These are phyloP conservation scores for Spodoptera frugiperda DNA, from an alignment of 1,140 invertebrate species.

Conservation along the genomic window DNA sequence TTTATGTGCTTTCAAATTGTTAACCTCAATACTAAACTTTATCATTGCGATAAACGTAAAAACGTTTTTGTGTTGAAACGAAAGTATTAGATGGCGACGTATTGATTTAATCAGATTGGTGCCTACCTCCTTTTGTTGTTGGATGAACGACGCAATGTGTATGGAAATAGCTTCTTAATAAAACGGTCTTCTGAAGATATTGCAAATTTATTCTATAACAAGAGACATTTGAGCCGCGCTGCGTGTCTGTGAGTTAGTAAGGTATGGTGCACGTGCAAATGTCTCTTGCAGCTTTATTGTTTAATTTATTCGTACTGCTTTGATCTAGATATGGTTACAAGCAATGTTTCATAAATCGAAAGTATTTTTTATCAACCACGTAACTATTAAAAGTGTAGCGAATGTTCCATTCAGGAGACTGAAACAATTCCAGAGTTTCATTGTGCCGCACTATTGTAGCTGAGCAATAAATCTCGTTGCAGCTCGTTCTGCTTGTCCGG, in stretches of 20 bases:
- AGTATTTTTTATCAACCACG: no score
- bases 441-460: conserved; percentile 3
- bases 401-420: not conserved
- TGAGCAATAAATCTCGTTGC: conserved; percentile 21
- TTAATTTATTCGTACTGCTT: no score
- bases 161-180: conserved; percentile 4
- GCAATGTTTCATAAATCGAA: no score
- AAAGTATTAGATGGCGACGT: no score
- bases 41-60: not conserved
- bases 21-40: conserved; percentile 2
- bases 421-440: conserved; percentile 15
- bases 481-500: conserved; percentile 7
- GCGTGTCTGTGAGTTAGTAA: not conserved
- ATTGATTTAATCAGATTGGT: not conserved
- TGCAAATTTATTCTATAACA: conserved; percentile 33
- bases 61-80: no score
- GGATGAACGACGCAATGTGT: conserved; percentile 3
- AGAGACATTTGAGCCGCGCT: not conserved
- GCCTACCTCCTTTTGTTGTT: not conserved
- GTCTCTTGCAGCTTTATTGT: no score
- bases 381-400: no score
- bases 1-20: not conserved
- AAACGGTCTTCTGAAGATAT: conserved; percentile 12
- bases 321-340: no score
- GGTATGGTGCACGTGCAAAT: not conserved